Conservation (phyloP, 2,797 vertebrate species). For the Phataginus tricuspis region DNA sequence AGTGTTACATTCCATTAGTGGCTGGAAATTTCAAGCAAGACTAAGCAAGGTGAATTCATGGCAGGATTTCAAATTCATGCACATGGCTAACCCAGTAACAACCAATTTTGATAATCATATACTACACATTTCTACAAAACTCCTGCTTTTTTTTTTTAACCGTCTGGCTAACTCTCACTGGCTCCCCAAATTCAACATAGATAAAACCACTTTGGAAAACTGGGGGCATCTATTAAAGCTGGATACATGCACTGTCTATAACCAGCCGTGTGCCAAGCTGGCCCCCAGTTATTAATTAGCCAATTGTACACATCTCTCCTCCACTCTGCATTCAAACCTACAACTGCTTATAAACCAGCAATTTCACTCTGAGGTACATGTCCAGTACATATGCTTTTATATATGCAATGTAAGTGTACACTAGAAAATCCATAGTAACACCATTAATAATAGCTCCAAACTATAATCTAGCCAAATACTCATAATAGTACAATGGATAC, state of each 20-base stretch:
- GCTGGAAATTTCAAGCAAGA: constrained; percentile 69
- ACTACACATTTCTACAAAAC: background rate
- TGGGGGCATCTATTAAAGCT: background rate
- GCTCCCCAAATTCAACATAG: background rate
- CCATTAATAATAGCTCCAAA: background rate
- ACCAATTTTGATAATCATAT: background rate
- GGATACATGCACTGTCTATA: background rate
- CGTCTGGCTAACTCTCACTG: background rate
- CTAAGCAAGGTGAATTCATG: constrained; percentile 47
- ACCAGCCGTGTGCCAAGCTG: background rate
- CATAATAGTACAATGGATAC: background rate
- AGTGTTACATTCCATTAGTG: constrained; percentile 66
- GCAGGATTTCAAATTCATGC: constrained; percentile 48
- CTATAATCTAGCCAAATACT: background rate
- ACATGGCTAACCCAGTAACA: constrained; percentile 35
- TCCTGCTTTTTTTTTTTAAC: background rate
- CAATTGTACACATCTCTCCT: background rate
- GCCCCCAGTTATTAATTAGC: background rate
- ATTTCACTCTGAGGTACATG: background rate
- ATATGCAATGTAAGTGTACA: background rate
- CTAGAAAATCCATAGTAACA: background rate
- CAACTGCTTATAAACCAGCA: background rate
- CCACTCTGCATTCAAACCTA: background rate
- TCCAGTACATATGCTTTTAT: background rate
- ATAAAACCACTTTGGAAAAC: background rate